Conservation (phyloP, 2,797 vertebrate genomes). For the Anas acuta region DNA sequence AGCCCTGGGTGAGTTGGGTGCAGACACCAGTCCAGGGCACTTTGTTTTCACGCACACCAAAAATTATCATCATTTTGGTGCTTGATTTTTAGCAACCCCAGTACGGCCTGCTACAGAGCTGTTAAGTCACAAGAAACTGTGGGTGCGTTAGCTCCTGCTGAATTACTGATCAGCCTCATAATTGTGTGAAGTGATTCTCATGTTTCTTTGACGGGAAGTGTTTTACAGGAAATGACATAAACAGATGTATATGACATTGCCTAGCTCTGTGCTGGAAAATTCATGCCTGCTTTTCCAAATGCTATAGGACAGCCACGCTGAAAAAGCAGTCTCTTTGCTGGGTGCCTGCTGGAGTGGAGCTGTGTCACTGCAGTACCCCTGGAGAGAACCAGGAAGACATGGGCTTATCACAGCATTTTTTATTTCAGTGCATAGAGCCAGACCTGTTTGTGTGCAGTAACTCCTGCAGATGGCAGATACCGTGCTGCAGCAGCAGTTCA, state of each 20-base stretch:
- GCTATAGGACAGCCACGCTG: background rate
- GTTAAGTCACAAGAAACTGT: background rate
- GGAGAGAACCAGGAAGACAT: background rate
- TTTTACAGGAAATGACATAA: background rate
- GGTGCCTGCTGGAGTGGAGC: background rate
- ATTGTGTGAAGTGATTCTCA: background rate
- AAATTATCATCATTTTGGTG: background rate
- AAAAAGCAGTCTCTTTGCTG: background rate
- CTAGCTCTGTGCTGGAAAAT: background rate
- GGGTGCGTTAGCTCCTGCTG: accelerated
- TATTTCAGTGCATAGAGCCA: background rate
- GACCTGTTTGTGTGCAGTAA: background rate
- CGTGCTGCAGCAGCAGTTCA: background rate
- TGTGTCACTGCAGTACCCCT: background rate
- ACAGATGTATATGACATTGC: background rate
- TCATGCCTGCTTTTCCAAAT: background rate
- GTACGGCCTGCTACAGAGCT: background rate
- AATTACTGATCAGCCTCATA: background rate
- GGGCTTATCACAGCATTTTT: background rate
- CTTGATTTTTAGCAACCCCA: background rate
- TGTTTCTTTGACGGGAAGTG: background rate
- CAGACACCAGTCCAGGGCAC: background rate
- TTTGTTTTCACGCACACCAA: background rate
- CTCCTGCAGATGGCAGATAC: background rate
- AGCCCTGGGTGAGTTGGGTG: background rate